phyloP scores from a whole-genome alignment of 1,140 invertebrate genomes.

The Cecropterus lyciades region DNA sequence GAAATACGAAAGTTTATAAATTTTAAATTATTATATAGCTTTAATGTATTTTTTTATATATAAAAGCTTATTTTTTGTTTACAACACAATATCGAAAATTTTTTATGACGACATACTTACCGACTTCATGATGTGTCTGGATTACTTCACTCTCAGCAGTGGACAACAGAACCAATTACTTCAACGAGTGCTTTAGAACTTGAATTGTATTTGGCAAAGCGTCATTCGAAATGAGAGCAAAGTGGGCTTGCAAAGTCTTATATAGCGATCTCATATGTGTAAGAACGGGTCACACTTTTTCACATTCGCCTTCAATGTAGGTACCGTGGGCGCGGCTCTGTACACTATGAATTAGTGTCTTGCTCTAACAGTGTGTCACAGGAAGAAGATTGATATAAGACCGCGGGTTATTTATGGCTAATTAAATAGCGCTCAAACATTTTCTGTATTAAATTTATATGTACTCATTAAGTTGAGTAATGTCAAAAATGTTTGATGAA shows the following conservation, averaged over 20 bases:
- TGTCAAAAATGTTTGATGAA: not conserved
- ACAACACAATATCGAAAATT: not conserved
- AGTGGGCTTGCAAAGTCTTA: constrained; percentile 75
- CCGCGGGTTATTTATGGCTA: constrained; percentile 24
- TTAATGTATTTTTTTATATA: too few species aligned
- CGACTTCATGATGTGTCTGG: constrained; percentile 50
- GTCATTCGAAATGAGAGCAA: constrained; percentile 82
- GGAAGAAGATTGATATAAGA: constrained; percentile 33
- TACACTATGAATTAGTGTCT: constrained; percentile 39
- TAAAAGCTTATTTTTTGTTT: not conserved
- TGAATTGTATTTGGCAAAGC: constrained; percentile 76
- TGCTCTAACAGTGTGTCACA: constrained; percentile 38
- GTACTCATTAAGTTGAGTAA: not conserved
- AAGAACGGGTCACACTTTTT: constrained; percentile 82
- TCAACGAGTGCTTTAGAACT: constrained; percentile 40
- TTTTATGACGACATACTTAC: constrained; percentile 44
- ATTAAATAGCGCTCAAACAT: constrained; percentile 16
- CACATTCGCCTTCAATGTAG: constrained; percentile 69
- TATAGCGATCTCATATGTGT: constrained; percentile 83
- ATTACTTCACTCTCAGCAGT: constrained; percentile 17
- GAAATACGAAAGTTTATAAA: not conserved
- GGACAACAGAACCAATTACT: constrained; percentile 23
- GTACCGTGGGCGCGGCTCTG: constrained; percentile 68
- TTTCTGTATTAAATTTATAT: constrained; percentile 10
- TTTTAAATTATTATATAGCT: not conserved